These are phyloP conservation scores for Sterrhoptilus dennistouni DNA, from an alignment of 2,113 vertebrate genomes.

Conservation along the genomic window DNA sequence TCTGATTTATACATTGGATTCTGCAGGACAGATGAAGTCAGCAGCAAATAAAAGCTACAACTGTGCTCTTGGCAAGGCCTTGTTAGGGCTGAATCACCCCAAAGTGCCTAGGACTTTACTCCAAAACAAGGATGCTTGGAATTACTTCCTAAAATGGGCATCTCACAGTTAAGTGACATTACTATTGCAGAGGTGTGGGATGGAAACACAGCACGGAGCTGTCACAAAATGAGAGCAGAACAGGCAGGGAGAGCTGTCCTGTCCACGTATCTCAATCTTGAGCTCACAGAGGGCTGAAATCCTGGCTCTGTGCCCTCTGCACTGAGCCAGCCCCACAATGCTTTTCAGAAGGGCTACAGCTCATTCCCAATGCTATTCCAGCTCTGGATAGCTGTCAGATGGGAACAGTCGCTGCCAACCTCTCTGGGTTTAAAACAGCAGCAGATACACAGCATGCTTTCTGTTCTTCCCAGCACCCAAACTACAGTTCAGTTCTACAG, in stretches of 20 bases:
- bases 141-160: not conserved
- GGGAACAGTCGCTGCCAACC: not conserved
- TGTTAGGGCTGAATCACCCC: not conserved
- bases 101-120: not conserved
- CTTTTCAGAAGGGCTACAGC: not conserved
- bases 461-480: not conserved
- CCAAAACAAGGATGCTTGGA: not conserved
- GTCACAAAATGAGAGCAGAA: not conserved
- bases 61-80: not conserved
- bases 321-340: not conserved
- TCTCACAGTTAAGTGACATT: not conserved
- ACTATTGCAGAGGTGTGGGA: not conserved
- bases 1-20: not conserved
- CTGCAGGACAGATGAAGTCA: not conserved
- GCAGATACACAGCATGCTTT: not conserved
- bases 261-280: not conserved
- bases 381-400: not conserved
- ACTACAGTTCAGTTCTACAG: not conserved
- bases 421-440: not conserved
- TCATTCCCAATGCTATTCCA: not conserved
- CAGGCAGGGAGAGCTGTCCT: not conserved
- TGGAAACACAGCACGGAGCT: not conserved
- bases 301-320: not conserved
- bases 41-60: constrained; percentile 9
- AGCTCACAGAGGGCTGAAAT: not conserved